Evolutionary conservation across 2,797 vertebrate species (phyloP), one percentile per base, ranked within the genome.

Genomic region (Odontamblyopus rebecca): DNA sequence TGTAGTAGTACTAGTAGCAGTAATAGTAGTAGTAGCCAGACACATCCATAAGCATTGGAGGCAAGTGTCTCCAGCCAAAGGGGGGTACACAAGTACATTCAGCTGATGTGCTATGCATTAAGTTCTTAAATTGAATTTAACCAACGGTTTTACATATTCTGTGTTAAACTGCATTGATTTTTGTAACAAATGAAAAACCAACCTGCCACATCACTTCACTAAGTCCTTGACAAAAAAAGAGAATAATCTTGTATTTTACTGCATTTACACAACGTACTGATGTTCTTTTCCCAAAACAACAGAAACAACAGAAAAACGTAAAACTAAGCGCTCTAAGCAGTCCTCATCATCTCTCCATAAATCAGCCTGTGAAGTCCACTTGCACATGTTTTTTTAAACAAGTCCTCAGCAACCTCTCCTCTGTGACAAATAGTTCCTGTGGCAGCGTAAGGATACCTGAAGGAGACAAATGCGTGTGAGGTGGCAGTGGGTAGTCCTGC

Each of bases 391-490:
- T 74, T 38, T 80, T 79, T 78, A 74, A 82, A 83, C 73, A 77
- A 77, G 79, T 87, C 72, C 77, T 86, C 78, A 82, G 61, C 71
- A 0, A 48, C 26, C 68, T 73, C 76, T 69, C 68, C 26, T 68
- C 61, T 9, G 68, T 87, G 86, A 92, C 85, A 78, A 89, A 91
- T 89, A 75, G 78, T 72, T 67, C 69, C 48, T 3, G 74, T 75
- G 48, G 71, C 53, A 11, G 67, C 63, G 79, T 81, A 88, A 87
- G 89, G 87, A 91, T 88, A 88, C 82, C 69, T 86, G 89, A 89
- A 92, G 88, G 92, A 88, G 90, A 90, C 80, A 87, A 81, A 88
- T 87, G 65, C 4, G 44, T 7, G 23, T 12, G 4, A 76, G 79
- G 84, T 84, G 79, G 69, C 50, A 19, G 50, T 53, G 65, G 50